Percentiles rank a stretch among this genome's conserved stretches.
Evolutionary conservation across 2,888 invertebrate genomes (phyloP).

Genomic region (Pollenia angustigena): DNA sequence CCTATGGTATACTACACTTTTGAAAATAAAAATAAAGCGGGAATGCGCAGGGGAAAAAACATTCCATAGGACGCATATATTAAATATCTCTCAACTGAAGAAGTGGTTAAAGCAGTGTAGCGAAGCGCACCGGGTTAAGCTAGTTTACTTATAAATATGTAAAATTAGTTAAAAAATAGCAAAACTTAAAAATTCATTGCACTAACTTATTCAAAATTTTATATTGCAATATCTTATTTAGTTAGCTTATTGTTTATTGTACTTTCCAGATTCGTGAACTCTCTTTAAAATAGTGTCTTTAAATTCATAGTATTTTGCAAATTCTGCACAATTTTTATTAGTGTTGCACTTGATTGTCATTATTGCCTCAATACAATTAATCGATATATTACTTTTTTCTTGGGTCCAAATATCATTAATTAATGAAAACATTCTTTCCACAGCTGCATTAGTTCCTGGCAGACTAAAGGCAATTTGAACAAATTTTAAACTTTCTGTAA

Average conservation of each 20-base stretch:
- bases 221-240: not conserved
- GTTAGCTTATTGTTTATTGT: conserved; percentile 21
- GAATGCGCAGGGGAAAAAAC: too few species aligned
- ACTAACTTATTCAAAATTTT: not conserved
- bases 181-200: conserved; percentile 8
- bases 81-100: too few species aligned
- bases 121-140: too few species aligned
- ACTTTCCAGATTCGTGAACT: conserved; percentile 24
- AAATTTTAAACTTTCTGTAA: conserved; percentile 9
- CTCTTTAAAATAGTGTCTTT: conserved; percentile 14
- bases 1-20: too few species aligned
- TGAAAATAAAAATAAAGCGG: too few species aligned
- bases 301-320: conserved; percentile 6
- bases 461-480: too few species aligned
- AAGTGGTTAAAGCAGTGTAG: too few species aligned
- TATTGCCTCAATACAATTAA: conserved; percentile 23
- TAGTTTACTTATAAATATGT: not conserved
- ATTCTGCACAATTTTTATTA: conserved; percentile 23
- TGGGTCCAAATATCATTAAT: conserved; percentile 47
- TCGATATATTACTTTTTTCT: conserved; percentile 43
- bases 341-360: conserved; percentile 31
- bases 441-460: too few species aligned
- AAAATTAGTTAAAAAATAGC: conserved; percentile 1
- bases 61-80: too few species aligned
- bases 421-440: conserved; percentile 24